Conservation (phyloP, 2,113 vertebrate species). For the Oxyruncus cristatus region DNA sequence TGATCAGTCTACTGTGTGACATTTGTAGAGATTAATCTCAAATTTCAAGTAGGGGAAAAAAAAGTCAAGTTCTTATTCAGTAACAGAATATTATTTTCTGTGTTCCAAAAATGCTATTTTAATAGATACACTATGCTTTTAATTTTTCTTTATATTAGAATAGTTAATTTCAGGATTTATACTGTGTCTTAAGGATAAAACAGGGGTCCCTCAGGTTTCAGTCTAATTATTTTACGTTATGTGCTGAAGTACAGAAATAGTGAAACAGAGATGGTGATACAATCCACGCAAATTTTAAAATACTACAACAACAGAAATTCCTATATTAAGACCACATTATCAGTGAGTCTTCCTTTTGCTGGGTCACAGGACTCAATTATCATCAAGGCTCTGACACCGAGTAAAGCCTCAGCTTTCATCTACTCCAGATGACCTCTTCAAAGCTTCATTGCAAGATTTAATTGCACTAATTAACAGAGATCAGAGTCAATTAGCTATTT, state of each 20-base stretch:
- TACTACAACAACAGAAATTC: not conserved
- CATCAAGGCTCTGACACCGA: constrained; percentile 77
- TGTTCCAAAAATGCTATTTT: not conserved
- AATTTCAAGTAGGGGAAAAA: not conserved
- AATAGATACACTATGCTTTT: not conserved
- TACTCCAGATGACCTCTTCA: constrained; percentile 82
- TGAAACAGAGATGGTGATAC: not conserved
- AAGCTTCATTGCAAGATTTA: constrained; percentile 85
- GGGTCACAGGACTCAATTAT: constrained; percentile 83
- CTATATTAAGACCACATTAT: constrained; percentile 19
- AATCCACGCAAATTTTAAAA: not conserved
- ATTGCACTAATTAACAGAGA: constrained; percentile 82
- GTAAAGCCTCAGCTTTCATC: constrained; percentile 85
- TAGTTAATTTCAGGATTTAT: not conserved
- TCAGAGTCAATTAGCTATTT: constrained; percentile 83
- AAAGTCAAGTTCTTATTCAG: not conserved
- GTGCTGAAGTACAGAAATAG: not conserved
- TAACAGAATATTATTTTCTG: not conserved
- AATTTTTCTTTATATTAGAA: not conserved
- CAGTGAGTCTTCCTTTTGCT: constrained; percentile 67
- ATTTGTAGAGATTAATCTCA: not conserved
- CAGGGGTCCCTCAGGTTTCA: not conserved
- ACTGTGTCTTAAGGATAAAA: not conserved
- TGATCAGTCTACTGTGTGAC: not conserved
- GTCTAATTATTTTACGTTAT: not conserved